Evolutionary conservation across 2,113 vertebrate genomes (phyloP).

Genomic region (Hemicordylus capensis): DNA sequence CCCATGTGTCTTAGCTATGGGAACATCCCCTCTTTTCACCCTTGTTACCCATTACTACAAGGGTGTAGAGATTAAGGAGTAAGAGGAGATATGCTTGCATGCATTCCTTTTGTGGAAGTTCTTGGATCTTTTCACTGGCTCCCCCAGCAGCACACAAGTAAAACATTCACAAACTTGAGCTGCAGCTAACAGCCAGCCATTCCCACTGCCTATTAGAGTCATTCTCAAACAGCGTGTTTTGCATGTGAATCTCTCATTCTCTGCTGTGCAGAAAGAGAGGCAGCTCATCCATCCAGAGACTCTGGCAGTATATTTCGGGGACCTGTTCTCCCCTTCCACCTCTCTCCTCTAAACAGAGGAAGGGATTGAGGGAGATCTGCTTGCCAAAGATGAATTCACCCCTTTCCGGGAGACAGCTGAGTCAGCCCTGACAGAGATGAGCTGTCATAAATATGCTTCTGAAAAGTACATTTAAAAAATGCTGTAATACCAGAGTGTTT

Average conservation of each 20-base stretch:
- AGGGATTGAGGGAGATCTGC: not conserved
- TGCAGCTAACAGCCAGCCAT: not conserved
- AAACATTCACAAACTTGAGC: not conserved
- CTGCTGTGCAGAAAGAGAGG: not conserved
- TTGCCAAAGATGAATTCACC: constrained; percentile 30
- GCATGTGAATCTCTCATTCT: not conserved
- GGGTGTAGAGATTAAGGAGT: not conserved
- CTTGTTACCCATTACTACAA: not conserved
- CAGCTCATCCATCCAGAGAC: not conserved
- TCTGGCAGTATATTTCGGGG: not conserved
- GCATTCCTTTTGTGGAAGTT: not conserved
- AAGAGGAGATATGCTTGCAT: not conserved
- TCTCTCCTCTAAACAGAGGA: not conserved
- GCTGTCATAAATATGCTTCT: constrained; percentile 27
- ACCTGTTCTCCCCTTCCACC: not conserved
- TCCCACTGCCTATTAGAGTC: not conserved
- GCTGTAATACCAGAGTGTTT: constrained; percentile 18
- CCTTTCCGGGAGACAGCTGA: constrained; percentile 34
- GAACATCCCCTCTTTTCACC: not conserved
- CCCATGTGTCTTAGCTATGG: not conserved
- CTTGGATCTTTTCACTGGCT: not conserved
- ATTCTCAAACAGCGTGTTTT: not conserved
- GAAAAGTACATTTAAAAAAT: constrained; percentile 29
- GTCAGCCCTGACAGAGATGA: constrained; percentile 22
- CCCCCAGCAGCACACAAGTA: not conserved